phyloP scores from a whole-genome alignment of 1,140 invertebrate species.

The Sycophila sp. region DNA sequence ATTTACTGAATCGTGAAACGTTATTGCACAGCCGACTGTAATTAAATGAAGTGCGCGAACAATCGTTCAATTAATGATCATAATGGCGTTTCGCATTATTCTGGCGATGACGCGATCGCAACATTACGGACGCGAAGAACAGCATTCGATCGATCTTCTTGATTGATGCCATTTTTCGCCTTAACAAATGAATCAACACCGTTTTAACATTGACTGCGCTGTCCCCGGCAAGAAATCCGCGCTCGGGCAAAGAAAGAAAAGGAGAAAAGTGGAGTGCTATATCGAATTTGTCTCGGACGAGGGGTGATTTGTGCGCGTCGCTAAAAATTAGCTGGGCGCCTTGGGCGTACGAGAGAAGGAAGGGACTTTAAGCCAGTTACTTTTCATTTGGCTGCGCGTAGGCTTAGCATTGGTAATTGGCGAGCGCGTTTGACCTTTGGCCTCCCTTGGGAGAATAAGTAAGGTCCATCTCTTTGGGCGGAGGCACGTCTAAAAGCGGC shows the following conservation, averaged over 20 bases:
- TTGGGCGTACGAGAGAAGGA: background rate
- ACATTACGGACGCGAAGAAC: conserved; percentile 9
- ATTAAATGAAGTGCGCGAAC: conserved; percentile 34
- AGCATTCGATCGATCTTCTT: conserved; percentile 7
- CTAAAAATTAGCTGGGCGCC: background rate
- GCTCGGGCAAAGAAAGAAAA: too few relatives aligned
- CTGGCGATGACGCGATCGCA: conserved; percentile 26
- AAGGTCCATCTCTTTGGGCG: conserved; percentile 21
- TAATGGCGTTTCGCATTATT: conserved; percentile 34
- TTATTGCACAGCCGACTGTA: conserved; percentile 24
- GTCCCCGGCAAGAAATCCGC: too few relatives aligned
- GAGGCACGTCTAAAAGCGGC: conserved; percentile 19
- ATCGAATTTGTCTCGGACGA: background rate
- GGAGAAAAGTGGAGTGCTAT: background rate
- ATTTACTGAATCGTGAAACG: conserved; percentile 35
- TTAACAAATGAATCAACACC: background rate
- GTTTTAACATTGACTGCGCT: background rate
- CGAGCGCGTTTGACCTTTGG: background rate
- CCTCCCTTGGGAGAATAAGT: conserved; percentile 13
- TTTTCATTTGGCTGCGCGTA: conserved; percentile 18
- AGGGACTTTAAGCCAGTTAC: conserved; percentile 1
- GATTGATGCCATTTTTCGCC: background rate
- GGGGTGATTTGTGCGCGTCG: background rate
- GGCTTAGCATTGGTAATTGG: conserved; percentile 26
- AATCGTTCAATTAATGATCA: conserved; percentile 40